Percentiles rank a stretch among this genome's conserved stretches.
phyloP scores from a whole-genome alignment of 2,113 vertebrate species.

The Alces alces region DNA sequence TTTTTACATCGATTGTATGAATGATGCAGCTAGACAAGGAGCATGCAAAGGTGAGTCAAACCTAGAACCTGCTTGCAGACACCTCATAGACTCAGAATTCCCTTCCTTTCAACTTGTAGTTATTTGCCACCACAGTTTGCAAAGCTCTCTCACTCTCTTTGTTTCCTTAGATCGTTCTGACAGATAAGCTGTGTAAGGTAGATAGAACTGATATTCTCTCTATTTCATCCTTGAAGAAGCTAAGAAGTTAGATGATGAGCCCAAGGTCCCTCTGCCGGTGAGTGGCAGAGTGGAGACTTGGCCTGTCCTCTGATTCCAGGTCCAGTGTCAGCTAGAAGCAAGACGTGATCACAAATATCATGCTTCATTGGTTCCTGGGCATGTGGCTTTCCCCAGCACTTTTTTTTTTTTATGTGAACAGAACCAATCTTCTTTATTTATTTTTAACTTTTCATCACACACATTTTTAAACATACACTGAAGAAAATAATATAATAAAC shows the following conservation, averaged over 20 bases:
- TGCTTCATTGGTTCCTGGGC: neutral
- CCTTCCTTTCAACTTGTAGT: neutral
- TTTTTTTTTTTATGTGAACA: neutral
- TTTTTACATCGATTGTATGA: neutral
- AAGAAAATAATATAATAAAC: neutral
- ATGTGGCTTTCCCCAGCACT: neutral
- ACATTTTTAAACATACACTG: neutral
- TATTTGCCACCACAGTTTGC: neutral
- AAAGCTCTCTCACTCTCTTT: neutral
- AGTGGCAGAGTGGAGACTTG: neutral
- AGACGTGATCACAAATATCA: neutral
- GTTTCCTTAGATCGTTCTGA: neutral
- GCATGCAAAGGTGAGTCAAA: neutral
- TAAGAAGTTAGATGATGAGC: neutral
- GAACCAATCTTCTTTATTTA: neutral
- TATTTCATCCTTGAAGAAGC: neutral
- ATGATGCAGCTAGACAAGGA: neutral
- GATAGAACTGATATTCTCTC: neutral
- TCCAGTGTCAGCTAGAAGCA: neutral
- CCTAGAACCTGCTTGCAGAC: neutral
- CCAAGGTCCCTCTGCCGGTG: neutral
- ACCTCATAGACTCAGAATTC: neutral
- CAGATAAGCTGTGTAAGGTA: neutral
- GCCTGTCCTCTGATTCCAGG: neutral
- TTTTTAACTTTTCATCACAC: neutral